Percentiles rank a stretch among this genome's conserved stretches.
Conservation (phyloP, 2,888 invertebrate genomes). For the Amitus sp. region DNA sequence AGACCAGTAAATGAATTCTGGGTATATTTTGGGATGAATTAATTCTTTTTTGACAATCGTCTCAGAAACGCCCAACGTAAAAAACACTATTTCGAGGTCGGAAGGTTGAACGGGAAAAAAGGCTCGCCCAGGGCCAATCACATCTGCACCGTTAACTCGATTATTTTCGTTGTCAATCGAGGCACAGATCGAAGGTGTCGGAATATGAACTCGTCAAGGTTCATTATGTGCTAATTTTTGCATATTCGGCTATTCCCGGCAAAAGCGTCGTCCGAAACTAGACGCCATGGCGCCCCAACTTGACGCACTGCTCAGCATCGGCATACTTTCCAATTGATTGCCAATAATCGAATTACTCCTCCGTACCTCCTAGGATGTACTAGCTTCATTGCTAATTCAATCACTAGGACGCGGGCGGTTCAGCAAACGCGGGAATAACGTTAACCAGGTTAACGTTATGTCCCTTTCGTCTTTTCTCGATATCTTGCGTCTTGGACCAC, state of each 20-base stretch:
- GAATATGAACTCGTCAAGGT: slow-evolving; percentile 19
- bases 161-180: slow-evolving; percentile 4
- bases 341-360: slow-evolving; percentile 43
- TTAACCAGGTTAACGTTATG: slow-evolving; percentile 34
- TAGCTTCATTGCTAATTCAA: slow-evolving; percentile 41
- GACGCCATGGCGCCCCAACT: slow-evolving; percentile 21
- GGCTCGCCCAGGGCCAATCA: not conserved
- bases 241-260: slow-evolving; percentile 2
- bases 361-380: slow-evolving; percentile 31
- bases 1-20: slow-evolving; percentile 11
- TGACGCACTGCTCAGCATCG: slow-evolving; percentile 28
- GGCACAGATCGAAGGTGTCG: not conserved
- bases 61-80: not conserved
- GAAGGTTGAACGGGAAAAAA: no score
- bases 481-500: no score
- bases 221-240: slow-evolving; percentile 30
- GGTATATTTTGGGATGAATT: slow-evolving; percentile 7
- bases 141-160: not conserved
- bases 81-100: no score
- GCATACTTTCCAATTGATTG: slow-evolving; percentile 41
- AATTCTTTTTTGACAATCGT: not conserved
- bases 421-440: slow-evolving; percentile 26
- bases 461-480: not conserved
- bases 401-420: slow-evolving; percentile 32
- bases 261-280: no score